Conservation (phyloP, 53 echinoderm and acorn worm species). For the Holothuria leucospilota region DNA sequence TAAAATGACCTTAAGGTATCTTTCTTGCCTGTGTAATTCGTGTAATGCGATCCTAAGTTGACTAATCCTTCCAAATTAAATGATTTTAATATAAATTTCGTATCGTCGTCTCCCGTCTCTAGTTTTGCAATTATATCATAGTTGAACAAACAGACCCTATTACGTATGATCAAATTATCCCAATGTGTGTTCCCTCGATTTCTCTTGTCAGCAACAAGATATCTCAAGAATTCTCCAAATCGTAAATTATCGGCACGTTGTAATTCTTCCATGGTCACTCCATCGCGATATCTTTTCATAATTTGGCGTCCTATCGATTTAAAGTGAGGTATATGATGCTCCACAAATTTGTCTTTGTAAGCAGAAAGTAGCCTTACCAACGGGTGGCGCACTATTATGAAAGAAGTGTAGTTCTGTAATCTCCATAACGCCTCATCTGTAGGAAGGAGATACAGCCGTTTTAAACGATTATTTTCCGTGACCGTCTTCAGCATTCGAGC, state of each 20-base stretch:
- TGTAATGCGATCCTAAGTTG: not conserved
- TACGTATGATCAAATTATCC: not conserved
- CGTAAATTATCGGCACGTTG: not conserved
- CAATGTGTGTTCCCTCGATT: constrained; percentile 32
- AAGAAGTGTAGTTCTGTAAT: constrained; percentile 5
- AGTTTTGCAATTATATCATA: not conserved
- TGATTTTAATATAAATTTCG: constrained; percentile 7
- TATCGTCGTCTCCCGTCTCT: constrained; percentile 12
- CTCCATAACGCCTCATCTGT: not conserved
- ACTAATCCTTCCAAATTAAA: constrained; percentile 10
- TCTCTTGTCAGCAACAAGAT: not conserved
- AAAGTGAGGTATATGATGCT: constrained; percentile 26
- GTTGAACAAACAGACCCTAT: constrained; percentile 13
- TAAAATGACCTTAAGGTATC: not conserved
- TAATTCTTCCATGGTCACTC: not conserved
- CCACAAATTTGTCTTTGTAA: constrained; percentile 33
- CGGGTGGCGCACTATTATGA: constrained; percentile 17
- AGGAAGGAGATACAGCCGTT: not conserved
- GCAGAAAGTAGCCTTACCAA: constrained; percentile 13
- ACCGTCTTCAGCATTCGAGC: not conserved
- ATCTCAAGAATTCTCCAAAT: constrained; percentile 18
- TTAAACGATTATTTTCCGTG: not conserved
- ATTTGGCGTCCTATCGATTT: constrained; percentile 2
- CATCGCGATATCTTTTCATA: not conserved
- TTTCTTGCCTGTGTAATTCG: constrained; percentile 9